Evolutionary conservation across 2,888 invertebrate genomes (phyloP).

Genomic region (Dynastes hyllus): DNA sequence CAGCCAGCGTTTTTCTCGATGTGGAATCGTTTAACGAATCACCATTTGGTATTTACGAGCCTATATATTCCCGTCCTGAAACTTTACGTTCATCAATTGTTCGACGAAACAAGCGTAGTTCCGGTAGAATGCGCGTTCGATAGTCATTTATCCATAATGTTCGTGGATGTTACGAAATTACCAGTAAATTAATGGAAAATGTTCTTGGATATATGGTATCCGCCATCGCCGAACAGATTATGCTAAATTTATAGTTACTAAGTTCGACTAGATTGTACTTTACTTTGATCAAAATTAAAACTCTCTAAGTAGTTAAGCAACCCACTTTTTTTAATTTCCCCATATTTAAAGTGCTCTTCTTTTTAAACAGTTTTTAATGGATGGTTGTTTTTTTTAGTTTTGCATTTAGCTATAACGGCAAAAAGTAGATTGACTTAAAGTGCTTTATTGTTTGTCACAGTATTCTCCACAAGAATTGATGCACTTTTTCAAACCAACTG

Average conservation of each 20-base stretch:
- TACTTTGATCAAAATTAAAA: not conserved
- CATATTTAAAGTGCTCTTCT: too few species aligned
- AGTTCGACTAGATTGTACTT: not conserved
- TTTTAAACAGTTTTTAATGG: too few species aligned
- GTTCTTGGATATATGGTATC: not conserved
- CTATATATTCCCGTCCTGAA: slow-evolving; percentile 36
- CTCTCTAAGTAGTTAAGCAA: not conserved
- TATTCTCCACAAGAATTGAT: too few species aligned
- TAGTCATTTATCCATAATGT: slow-evolving; percentile 31
- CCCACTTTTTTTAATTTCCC: too few species aligned
- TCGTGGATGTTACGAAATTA: not conserved
- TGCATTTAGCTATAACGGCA: too few species aligned
- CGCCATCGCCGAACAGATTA: not conserved
- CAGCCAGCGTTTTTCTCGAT: slow-evolving; percentile 25
- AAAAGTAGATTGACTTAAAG: too few species aligned
- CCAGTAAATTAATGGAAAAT: slow-evolving; percentile 18
- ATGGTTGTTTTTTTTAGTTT: too few species aligned
- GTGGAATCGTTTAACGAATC: slow-evolving; percentile 41
- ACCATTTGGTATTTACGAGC: slow-evolving; percentile 35
- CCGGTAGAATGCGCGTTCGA: slow-evolving; percentile 24
- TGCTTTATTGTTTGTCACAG: too few species aligned
- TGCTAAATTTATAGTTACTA: slow-evolving; percentile 16
- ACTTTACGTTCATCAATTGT: slow-evolving; percentile 40
- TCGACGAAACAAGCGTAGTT: slow-evolving; percentile 33
- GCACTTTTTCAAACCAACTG: too few species aligned